Evolutionary conservation across 35 echinoderm and acorn worm genomes (phyloP).

Genomic region (Holothuria glaberrima): DNA sequence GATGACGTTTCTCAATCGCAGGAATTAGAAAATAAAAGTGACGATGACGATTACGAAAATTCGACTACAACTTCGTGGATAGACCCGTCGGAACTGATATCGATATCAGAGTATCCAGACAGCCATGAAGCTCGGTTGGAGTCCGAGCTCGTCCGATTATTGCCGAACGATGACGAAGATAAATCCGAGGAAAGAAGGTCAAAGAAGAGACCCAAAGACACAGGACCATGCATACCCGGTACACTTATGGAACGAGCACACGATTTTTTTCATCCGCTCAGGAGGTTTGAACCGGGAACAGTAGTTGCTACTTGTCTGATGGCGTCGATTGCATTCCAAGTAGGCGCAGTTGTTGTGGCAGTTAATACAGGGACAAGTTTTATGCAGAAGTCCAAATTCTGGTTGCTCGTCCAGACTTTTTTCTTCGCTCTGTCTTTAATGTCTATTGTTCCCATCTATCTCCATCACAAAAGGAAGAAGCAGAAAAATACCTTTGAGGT

Average conservation of each 20-base stretch:
- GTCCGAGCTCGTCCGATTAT: slow-evolving; percentile 4
- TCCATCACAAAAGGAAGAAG: slow-evolving; percentile 4
- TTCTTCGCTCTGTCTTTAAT: slow-evolving; percentile 9
- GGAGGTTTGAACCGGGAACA: neutral
- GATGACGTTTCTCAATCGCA: neutral
- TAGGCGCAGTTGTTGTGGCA: slow-evolving; percentile 2
- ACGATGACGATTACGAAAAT: neutral
- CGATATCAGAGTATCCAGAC: neutral
- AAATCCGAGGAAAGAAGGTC: neutral
- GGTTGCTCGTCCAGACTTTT: neutral
- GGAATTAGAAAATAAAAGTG: neutral
- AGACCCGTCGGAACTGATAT: neutral
- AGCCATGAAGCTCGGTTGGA: neutral
- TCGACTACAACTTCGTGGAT: neutral
- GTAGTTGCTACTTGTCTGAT: slow-evolving; percentile 24
- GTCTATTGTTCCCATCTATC: slow-evolving; percentile 22
- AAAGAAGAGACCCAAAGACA: neutral
- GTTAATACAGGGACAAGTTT: neutral
- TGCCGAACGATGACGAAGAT: slow-evolving; percentile 5
- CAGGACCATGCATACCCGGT: neutral
- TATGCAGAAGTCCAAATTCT: neutral
- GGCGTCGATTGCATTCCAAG: slow-evolving; percentile 11
- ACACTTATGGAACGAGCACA: neutral
- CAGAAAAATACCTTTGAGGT: slow-evolving; percentile 39
- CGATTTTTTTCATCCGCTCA: neutral